Base-by-base conservation (phyloP, 64 coral and sea anemone species). In the Montipora capricornis region DNA sequence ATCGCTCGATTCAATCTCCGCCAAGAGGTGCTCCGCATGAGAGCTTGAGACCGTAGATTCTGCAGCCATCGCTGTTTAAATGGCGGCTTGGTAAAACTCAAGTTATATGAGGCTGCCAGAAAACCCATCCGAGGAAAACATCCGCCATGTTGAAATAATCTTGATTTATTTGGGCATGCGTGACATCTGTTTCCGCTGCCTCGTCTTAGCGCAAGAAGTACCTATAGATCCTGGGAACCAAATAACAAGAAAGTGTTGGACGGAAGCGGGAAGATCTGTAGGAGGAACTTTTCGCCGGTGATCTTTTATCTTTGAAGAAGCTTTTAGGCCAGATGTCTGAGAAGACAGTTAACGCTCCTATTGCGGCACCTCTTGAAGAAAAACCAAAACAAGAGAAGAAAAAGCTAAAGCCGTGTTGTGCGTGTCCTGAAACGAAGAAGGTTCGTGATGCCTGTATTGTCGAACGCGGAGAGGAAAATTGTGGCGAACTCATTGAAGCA, bases 341-440 rank as follows among this genome's bases (percentile, higher is more conserved):
- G 20, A 50, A 86, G 50, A 1, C 82, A 71, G 2, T 71, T 6
- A 86, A 44, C 47, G 8, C 66, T 52, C 16, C 83, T 53, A 82
- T 79, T 76, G 47, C 22, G 50, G n/a, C 73, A 24, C n/a, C 90
- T 4, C 66, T 74, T 26, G 79, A 92, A 69, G 95, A 93, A 80
- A 96, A 93, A 47, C 79, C 90, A n/a, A 77, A 77, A 77, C 89
- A 94, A 50, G 75, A 93, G 73, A 98, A 98, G 78, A 98, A 98
- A 77, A 95, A 95, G 79, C 75, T 96, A 24, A 98, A 89, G 44
- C 88, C 94, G 20, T 98, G 97, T 13, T 98, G 97, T 50, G 97
- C 97, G 70, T 98, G 97, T 94, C 97, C 97, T 48, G 97, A 95
- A 90, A 98, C 97, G 22, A 98, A 98, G 80, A 98, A 96, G 74